phyloP scores from a whole-genome alignment of 2,888 invertebrate genomes.

The Tetrapedia diversipes region DNA sequence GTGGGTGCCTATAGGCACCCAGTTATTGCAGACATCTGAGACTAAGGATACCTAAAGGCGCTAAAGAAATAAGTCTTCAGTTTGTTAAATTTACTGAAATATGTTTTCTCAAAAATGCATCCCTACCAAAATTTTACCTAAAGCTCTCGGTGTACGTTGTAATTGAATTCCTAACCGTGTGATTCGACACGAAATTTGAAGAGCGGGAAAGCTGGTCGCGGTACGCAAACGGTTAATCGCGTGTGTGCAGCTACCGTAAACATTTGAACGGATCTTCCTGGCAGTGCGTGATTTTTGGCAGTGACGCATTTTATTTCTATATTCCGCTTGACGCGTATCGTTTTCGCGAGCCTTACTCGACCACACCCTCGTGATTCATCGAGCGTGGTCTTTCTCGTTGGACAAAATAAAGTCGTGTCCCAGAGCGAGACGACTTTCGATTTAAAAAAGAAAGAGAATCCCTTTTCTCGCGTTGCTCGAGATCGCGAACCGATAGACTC shows the following conservation, averaged over 20 bases:
- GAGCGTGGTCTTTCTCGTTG: not conserved
- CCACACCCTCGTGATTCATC: not conserved
- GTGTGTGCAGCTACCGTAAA: slow-evolving; percentile 4
- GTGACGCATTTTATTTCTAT: slow-evolving; percentile 61
- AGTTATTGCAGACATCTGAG: too few relatives aligned
- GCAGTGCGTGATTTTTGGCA: slow-evolving; percentile 61
- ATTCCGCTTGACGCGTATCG: slow-evolving; percentile 9
- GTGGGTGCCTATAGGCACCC: too few relatives aligned
- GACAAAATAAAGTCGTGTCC: not conserved
- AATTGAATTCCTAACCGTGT: too few relatives aligned
- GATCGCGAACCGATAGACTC: slow-evolving; percentile 29
- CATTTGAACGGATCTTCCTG: slow-evolving; percentile 13
- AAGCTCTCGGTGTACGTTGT: too few relatives aligned
- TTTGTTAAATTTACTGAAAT: too few relatives aligned
- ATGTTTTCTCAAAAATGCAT: too few relatives aligned
- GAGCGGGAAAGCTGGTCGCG: too few relatives aligned
- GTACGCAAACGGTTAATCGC: too few relatives aligned
- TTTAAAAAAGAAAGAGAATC: slow-evolving; percentile 24
- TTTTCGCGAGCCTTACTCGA: slow-evolving; percentile 3
- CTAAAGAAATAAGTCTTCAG: too few relatives aligned
- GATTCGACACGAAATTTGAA: too few relatives aligned
- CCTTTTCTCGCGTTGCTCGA: slow-evolving; percentile 21
- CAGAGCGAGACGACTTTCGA: slow-evolving; percentile 15
- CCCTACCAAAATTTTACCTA: too few relatives aligned
- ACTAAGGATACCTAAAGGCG: too few relatives aligned